Percentiles rank a stretch among this genome's conserved stretches.
These are phyloP conservation scores for Nineta flava DNA, from an alignment of 2,888 invertebrate species.

Conservation along the genomic window DNA sequence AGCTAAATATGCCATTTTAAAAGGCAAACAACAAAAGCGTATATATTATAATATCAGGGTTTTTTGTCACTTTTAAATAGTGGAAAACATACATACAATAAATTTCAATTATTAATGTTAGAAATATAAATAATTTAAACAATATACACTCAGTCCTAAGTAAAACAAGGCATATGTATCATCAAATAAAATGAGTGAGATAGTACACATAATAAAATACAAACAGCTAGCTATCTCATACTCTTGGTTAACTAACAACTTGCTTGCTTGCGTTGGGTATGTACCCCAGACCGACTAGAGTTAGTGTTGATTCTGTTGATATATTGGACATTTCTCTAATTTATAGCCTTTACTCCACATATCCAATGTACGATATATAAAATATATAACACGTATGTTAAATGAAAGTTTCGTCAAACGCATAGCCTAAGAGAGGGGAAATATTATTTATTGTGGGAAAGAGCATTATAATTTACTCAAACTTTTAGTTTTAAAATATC, in stretches of 20 bases:
- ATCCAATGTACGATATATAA: neutral
- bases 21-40: too few species aligned
- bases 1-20: too few species aligned
- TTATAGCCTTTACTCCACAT: neutral
- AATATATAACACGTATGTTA: neutral
- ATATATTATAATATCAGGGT: too few species aligned
- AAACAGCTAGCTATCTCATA: too few species aligned
- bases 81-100: neutral
- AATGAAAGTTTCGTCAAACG: neutral
- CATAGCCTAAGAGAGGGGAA: slow-evolving; percentile 2
- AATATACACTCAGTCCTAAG: neutral
- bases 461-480: slow-evolving; percentile 8
- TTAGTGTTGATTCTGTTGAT: neutral
- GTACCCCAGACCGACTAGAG: neutral
- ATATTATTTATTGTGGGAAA: slow-evolving; percentile 9
- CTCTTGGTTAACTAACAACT: too few species aligned
- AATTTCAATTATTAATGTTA: neutral
- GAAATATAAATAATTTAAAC: neutral
- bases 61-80: too few species aligned
- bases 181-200: too few species aligned
- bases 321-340: slow-evolving; percentile 1
- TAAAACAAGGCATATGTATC: too few species aligned
- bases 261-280: neutral
- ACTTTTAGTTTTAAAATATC: neutral
- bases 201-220: too few species aligned